Evolutionary conservation across 92 coral and sea anemone genomes (phyloP).

Genomic region (Epizoanthus scotinus): DNA sequence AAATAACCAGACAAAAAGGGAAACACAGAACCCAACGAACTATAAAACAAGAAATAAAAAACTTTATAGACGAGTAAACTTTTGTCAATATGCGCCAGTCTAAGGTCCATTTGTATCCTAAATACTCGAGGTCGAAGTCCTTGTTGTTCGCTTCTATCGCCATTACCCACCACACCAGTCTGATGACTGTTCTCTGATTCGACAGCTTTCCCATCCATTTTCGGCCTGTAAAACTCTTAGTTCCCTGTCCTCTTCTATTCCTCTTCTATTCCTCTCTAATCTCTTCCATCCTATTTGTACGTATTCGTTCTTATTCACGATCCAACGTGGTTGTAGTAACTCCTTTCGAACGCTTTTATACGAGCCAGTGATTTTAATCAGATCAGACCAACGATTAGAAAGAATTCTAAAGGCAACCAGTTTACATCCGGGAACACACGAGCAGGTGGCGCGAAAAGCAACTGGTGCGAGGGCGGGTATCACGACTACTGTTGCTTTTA

Average conservation of each 20-base stretch:
- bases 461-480: constrained; percentile 8
- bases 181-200: neutral
- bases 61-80: constrained; percentile 78
- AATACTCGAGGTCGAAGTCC: constrained; percentile 31
- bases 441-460: constrained; percentile 26
- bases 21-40: constrained; percentile 83
- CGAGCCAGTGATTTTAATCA: neutral
- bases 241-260: neutral
- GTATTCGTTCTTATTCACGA: neutral
- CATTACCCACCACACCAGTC: constrained; percentile 8
- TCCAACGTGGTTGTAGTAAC: neutral
- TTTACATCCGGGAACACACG: constrained; percentile 13
- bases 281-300: neutral
- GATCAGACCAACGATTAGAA: constrained; percentile 4
- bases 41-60: constrained; percentile 84
- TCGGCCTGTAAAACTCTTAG: neutral
- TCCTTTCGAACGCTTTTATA: constrained; percentile 1
- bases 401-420: constrained; percentile 18
- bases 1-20: constrained; percentile 87
- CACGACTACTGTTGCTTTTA: neutral
- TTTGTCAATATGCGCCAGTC: constrained; percentile 62
- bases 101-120: constrained; percentile 31
- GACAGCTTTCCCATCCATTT: constrained; percentile 14
- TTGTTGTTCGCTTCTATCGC: constrained; percentile 8
- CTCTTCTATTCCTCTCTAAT: neutral